These are phyloP conservation scores for Muscina levida DNA, from an alignment of 2,888 invertebrate species.

Conservation along the genomic window DNA sequence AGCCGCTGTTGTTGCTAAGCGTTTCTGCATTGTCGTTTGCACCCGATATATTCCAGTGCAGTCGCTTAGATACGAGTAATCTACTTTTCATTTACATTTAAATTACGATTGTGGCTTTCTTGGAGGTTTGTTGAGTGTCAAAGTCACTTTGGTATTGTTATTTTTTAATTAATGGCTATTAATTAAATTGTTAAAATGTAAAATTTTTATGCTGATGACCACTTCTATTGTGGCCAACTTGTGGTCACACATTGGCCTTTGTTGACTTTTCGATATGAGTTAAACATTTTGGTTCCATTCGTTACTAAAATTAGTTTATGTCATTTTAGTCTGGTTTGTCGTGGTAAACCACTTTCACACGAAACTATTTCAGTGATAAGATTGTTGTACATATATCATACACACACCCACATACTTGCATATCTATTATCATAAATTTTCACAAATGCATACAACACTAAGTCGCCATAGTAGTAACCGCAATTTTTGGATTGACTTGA, in stretches of 20 bases:
- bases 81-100: too few relatives aligned
- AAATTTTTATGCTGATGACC: too few relatives aligned
- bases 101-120: background rate
- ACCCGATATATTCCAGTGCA: too few relatives aligned
- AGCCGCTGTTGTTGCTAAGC: background rate
- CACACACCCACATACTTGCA: too few relatives aligned
- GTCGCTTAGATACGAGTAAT: too few relatives aligned
- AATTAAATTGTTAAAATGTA: background rate
- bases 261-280: background rate
- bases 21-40: too few relatives aligned
- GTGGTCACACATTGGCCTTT: background rate
- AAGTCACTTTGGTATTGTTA: background rate
- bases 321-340: background rate
- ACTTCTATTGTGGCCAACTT: background rate
- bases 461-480: too few relatives aligned
- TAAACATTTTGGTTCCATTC: background rate
- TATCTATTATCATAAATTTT: too few relatives aligned
- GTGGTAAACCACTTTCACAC: conserved; percentile 13
- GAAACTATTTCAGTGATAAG: background rate
- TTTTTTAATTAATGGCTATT: background rate
- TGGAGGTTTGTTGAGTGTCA: background rate
- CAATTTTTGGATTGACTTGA: too few relatives aligned
- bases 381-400: too few relatives aligned
- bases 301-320: background rate
- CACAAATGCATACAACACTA: too few relatives aligned